phyloP scores from a whole-genome alignment of 2,113 vertebrate genomes.

The Microcebus lehilahytsara region DNA sequence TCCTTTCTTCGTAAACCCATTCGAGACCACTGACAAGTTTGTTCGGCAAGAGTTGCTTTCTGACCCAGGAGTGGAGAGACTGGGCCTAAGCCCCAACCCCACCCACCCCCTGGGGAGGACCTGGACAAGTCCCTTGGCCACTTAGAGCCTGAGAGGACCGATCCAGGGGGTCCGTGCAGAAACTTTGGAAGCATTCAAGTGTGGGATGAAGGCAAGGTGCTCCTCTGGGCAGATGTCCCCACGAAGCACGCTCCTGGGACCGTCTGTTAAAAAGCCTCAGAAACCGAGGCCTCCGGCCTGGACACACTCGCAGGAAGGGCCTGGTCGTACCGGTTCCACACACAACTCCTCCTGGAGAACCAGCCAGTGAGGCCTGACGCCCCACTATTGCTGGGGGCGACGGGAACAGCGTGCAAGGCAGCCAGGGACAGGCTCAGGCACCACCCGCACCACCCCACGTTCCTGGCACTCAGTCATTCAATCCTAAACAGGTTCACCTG shows the following conservation, averaged over 20 bases:
- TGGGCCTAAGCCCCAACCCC: too few relatives aligned
- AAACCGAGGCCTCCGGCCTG: neutral
- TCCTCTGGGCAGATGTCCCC: rapidly evolving
- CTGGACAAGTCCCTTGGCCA: neutral
- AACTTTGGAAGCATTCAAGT: neutral
- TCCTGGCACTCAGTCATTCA: neutral
- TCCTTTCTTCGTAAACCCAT: neutral
- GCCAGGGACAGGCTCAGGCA: rapidly evolving
- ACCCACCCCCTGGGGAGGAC: neutral
- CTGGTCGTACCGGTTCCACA: rapidly evolving
- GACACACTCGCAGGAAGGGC: neutral
- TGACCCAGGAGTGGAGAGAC: neutral
- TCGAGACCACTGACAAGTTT: neutral
- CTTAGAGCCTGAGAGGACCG: neutral
- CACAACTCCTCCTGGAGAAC: too few relatives aligned
- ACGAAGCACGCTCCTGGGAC: rapidly evolving
- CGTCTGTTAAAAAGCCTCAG: neutral
- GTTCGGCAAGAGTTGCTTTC: neutral
- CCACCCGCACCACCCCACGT: rapidly evolving
- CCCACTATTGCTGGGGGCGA: neutral
- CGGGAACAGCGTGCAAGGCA: rapidly evolving
- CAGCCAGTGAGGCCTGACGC: neutral
- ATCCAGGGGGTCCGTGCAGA: rapidly evolving
- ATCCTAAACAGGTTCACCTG: neutral
- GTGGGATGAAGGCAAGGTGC: neutral